Conservation (phyloP, 2,113 vertebrate species). For the Sylvia atricapilla region DNA sequence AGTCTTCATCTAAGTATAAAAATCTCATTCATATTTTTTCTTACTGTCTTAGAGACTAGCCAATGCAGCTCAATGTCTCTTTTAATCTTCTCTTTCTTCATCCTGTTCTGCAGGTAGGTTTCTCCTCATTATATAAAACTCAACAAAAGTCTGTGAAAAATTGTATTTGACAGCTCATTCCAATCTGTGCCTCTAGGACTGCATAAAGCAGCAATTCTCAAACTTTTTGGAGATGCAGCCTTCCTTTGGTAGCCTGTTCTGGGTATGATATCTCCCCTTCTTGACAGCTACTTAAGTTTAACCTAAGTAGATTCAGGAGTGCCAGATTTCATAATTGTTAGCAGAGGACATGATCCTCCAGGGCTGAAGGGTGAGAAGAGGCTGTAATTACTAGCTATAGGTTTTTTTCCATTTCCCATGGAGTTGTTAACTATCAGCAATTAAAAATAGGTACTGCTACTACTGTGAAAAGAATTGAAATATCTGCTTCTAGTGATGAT, state of each 20-base stretch:
- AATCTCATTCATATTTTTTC: not conserved
- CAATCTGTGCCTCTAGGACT: slow-evolving; percentile 6
- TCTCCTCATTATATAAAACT: slow-evolving; percentile 28
- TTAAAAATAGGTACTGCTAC: not conserved
- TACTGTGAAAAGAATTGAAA: not conserved
- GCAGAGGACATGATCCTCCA: not conserved
- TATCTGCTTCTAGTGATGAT: not conserved
- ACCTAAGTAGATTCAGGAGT: not conserved
- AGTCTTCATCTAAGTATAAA: not conserved
- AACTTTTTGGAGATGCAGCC: slow-evolving; percentile 3
- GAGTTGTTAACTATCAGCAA: not conserved
- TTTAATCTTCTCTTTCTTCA: not conserved
- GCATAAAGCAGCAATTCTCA: not conserved
- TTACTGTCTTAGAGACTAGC: not conserved
- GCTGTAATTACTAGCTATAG: not conserved
- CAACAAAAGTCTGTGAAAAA: not conserved
- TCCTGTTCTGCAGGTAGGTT: slow-evolving; percentile 12
- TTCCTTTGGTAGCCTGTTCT: not conserved
- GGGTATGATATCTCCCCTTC: not conserved
- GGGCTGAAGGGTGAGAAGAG: not conserved
- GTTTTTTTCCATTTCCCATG: not conserved
- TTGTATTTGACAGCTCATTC: slow-evolving; percentile 30
- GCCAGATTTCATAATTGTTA: not conserved
- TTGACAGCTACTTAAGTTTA: slow-evolving; percentile 2
- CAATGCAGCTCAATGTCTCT: not conserved